These are phyloP conservation scores for Cherax destructor DNA, from an alignment of 1,140 invertebrate species.

Conservation along the genomic window DNA sequence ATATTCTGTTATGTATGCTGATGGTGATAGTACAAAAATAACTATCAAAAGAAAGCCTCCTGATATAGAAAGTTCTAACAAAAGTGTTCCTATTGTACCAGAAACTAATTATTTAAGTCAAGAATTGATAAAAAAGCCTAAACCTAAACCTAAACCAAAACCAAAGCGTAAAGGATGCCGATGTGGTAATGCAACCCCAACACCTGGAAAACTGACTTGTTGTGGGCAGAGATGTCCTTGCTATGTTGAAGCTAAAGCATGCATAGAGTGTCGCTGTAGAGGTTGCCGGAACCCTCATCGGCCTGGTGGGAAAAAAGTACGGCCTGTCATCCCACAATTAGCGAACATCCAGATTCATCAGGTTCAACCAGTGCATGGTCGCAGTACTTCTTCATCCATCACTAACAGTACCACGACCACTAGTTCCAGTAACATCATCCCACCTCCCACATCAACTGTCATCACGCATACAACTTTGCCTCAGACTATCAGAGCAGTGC, in stretches of 20 bases:
- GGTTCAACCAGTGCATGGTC: slow-evolving; percentile 68
- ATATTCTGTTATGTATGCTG: slow-evolving; percentile 87
- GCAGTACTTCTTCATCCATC: slow-evolving; percentile 41
- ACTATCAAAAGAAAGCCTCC: slow-evolving; percentile 86
- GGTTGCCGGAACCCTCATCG: slow-evolving; percentile 93
- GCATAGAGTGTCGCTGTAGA: slow-evolving; percentile 90
- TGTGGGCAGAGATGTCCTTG: slow-evolving; percentile 95
- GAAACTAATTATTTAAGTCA: slow-evolving; percentile 60
- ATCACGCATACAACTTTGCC: slow-evolving; percentile 63
- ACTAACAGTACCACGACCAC: slow-evolving; percentile 38
- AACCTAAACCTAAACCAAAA: slow-evolving; percentile 77
- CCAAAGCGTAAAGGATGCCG: slow-evolving; percentile 84
- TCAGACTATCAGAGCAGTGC: slow-evolving; percentile 69
- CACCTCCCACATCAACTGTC: slow-evolving; percentile 34
- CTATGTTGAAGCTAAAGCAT: slow-evolving; percentile 91
- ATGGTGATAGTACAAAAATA: slow-evolving; percentile 85
- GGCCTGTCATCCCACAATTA: slow-evolving; percentile 71
- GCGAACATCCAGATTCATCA: slow-evolving; percentile 72
- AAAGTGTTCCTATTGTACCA: slow-evolving; percentile 51
- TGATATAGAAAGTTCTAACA: slow-evolving; percentile 60
- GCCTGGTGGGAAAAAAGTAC: slow-evolving; percentile 86
- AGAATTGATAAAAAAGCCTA: slow-evolving; percentile 77
- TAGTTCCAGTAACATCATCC: slow-evolving; percentile 24
- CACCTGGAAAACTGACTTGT: slow-evolving; percentile 92
- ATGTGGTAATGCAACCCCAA: slow-evolving; percentile 92